A percentile compares a stretch with the other conserved stretches of the same genome.
Evolutionary conservation across 2,888 invertebrate genomes (phyloP).

Genomic region (Pachymerium ferrugineum): DNA sequence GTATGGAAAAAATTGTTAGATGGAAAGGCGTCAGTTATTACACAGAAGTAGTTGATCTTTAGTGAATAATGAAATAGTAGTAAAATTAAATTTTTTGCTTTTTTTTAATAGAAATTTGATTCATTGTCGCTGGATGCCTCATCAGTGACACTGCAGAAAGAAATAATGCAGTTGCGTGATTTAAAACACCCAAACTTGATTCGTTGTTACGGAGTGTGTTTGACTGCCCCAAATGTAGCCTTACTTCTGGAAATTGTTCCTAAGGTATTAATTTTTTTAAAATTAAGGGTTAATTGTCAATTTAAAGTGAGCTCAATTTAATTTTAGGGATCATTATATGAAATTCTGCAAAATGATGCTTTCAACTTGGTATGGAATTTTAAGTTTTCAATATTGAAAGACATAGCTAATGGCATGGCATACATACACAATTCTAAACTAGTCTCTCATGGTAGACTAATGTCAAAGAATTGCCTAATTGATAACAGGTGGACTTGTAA

Average conservation of each 20-base stretch:
- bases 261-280: neutral
- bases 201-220: constrained; percentile 56
- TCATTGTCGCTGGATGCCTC: neutral
- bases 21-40: neutral
- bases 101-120: neutral
- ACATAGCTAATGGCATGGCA: constrained; percentile 14
- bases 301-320: too few relatives aligned
- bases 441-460: neutral
- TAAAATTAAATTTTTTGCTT: neutral
- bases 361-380: constrained; percentile 10
- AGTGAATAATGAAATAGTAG: too few relatives aligned
- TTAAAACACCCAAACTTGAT: constrained; percentile 92
- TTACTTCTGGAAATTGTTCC: constrained; percentile 16
- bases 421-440: constrained; percentile 11
- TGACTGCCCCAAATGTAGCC: constrained; percentile 41
- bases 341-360: neutral
- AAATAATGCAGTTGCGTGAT: constrained; percentile 83
- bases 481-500: constrained; percentile 29
- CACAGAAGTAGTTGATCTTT: too few relatives aligned
- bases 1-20: neutral
- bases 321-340: neutral
- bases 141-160: constrained; percentile 43
- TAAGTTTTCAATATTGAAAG: constrained; percentile 25
- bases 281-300: neutral
- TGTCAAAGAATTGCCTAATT: constrained; percentile 5